Evolutionary conservation across 2,888 invertebrate genomes (phyloP), one percentile per base, ranked within the genome.

Genomic region (Drepanosiphum platanoidis): DNA sequence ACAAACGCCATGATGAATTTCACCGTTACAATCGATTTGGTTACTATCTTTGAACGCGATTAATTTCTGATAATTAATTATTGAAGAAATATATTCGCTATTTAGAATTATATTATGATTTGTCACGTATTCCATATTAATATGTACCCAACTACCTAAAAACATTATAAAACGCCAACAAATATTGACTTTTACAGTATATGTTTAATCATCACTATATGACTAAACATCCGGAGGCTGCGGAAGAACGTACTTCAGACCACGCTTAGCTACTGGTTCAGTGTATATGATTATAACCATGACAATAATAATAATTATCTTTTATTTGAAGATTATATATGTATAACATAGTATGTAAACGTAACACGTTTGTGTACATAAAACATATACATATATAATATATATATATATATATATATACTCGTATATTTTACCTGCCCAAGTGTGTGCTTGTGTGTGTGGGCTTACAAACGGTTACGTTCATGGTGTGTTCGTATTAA

Each of bases 401-500:
- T n/a, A n/a, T n/a, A n/a, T n/a, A n/a, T 30, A 61, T 61, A 61
- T 8, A 52, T 52, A 18, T 52, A 18, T n/a, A n/a, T n/a, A n/a
- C n/a, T n/a, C n/a, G n/a, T 11, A 7, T n/a, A 58, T 15, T 9
- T 22, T 27, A 27, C 61, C 0, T 61, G n/a, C 11, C 22, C 4
- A n/a, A 58, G 1, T 58, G 22, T 5, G 58, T 58, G 58, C 8
- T 2, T 22, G 22, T 58, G 58, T 8, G 58, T 9, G 61, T 22
- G 61, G 61, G 61, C 61, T n/a, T 61, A 52, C 4, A 52, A 52
- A 52, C 22, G 52, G 22, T 52, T 52, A 52, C 27, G 61, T 42
- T 72, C 27, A 72, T n/a, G 72, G 72, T 42, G 72, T 72, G 72
- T 72, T 72, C 72, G 72, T 42, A 72, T 72, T 46, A 72, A 72